Evolutionary conservation across 2,113 vertebrate genomes (phyloP).

Genomic region (Rhinichthys klamathensis): DNA sequence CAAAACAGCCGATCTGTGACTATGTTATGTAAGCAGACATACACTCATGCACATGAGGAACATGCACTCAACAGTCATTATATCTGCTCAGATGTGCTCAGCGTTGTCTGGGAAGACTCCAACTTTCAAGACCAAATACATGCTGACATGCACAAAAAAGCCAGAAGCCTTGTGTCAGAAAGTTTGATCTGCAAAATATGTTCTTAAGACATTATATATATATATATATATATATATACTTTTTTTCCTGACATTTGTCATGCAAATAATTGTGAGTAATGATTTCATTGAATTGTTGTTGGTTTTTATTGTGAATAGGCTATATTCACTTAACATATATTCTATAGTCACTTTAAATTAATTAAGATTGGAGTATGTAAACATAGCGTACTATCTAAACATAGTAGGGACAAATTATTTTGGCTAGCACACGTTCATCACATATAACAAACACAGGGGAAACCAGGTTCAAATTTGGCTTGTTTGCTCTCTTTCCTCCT

Average conservation of each 20-base stretch:
- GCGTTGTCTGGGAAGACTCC: constrained; percentile 6
- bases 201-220: background rate
- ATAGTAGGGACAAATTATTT: background rate
- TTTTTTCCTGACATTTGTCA: background rate
- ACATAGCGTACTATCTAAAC: background rate
- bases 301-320: no score
- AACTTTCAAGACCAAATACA: background rate
- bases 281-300: background rate
- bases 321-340: background rate
- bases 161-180: background rate
- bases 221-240: no score
- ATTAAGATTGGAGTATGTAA: background rate
- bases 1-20: constrained; percentile 67
- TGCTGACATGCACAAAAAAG: background rate
- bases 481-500: background rate
- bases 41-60: no score
- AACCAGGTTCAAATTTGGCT: background rate
- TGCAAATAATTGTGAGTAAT: background rate
- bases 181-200: background rate
- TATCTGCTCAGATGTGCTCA: constrained; percentile 40
- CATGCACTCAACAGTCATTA: constrained; percentile 64
- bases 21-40: constrained; percentile 67
- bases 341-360: background rate
- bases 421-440: background rate
- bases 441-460: background rate